phyloP scores from a whole-genome alignment of 2,113 vertebrate genomes.

The Centrocercus urophasianus region DNA sequence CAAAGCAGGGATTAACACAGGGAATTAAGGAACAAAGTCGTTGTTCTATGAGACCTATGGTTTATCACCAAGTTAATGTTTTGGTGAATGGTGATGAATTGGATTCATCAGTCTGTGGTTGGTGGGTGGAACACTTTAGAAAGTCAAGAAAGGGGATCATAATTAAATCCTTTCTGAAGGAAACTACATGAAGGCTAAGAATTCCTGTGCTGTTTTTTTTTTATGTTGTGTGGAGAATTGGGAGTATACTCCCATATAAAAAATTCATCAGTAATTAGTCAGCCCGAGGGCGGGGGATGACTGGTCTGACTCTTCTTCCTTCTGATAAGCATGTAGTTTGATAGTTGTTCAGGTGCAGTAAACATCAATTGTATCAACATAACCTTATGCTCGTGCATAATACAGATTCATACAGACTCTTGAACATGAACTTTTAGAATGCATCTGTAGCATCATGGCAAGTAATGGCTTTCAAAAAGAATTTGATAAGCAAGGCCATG shows the following conservation, averaged over 20 bases:
- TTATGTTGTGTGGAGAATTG: background rate
- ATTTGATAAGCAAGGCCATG: background rate
- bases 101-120: background rate
- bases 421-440: background rate
- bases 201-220: background rate
- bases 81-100: background rate
- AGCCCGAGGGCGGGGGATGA: background rate
- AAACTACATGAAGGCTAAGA: background rate
- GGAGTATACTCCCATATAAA: background rate
- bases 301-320: background rate
- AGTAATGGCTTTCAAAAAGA: background rate
- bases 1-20: conserved; percentile 18
- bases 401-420: background rate
- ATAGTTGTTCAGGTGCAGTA: background rate
- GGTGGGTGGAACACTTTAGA: background rate
- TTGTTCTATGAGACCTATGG: background rate
- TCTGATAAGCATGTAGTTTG: background rate
- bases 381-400: background rate
- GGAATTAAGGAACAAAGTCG: background rate
- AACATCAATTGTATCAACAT: background rate
- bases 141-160: background rate
- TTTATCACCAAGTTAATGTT: background rate
- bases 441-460: background rate
- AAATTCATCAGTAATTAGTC: background rate
- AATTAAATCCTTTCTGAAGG: background rate